Base-by-base conservation (phyloP, 2,797 vertebrate species). In the Malacoraja senta region DNA sequence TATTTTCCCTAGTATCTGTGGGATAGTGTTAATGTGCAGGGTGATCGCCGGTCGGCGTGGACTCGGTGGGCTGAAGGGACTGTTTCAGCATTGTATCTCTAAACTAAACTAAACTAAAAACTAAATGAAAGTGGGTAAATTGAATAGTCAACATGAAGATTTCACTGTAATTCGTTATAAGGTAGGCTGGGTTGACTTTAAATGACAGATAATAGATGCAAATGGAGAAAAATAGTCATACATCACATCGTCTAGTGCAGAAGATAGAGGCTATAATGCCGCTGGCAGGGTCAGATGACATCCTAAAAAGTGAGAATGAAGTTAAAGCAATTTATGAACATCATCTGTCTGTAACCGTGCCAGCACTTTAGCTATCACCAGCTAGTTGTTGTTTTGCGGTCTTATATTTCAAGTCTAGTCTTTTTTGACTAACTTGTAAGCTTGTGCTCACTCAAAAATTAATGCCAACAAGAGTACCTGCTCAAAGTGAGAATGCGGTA, bases 231-330 rank as follows among this genome's bases (percentile, higher is more conserved):
- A 88, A 35, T 35, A 24, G 17, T 88, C 17, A 8, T 8, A 88
- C 24, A 65, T 88, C 63, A 68, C 32, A 63, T 1, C 65, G 63
- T 17, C 32, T 35, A 68, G 61, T 24, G 84, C 35, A 68, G 81
- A 32, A 35, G 29, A 65, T 68, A 68, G 8, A 88, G 84, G n/a
- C 61, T 88, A 68, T 68, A 88, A 35, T 68, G 32, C 61, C 68
- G 84, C 84, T 88, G 63, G 63, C 63, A 24, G 63, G n/a, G 61
- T 88, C 84, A 68, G 15, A 88, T 68, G n/a, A 88, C 63, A 68
- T 88, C 84, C 68, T 68, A 88, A 88, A 68, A 88, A 88, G 84
- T 88, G 84, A 88, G 84, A 68, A 88, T 86, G 83, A 86, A 86
- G 61, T 24, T 86, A 86, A 86, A 86, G 83, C 83, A 65, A 86